These are phyloP conservation scores for Anisognathus igniventris DNA, from an alignment of 2,797 vertebrate species.

Conservation along the genomic window DNA sequence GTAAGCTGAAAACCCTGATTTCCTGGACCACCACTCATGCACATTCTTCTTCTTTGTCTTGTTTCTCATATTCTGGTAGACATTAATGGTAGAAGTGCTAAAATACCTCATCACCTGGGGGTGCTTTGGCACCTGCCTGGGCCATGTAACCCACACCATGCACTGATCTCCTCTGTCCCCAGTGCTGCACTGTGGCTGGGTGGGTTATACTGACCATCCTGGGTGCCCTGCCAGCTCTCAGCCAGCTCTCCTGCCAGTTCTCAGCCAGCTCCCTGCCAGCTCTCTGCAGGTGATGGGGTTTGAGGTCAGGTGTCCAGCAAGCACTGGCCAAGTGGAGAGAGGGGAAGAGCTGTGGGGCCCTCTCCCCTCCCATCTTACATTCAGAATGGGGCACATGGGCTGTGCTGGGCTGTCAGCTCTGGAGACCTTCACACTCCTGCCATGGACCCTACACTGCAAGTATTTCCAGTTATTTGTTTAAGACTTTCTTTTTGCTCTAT, in stretches of 20 bases:
- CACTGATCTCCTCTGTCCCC: neutral
- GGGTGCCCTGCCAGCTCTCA: neutral
- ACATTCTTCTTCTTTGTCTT: neutral
- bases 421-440: neutral
- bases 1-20: neutral
- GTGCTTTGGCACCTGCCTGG: neutral
- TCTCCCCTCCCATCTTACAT: fast-evolving
- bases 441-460: fast-evolving
- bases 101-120: neutral
- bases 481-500: neutral
- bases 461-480: neutral
- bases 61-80: neutral
- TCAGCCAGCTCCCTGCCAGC: neutral
- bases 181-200: neutral
- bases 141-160: neutral
- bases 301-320: neutral
- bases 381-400: neutral
- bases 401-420: neutral
- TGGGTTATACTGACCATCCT: neutral
- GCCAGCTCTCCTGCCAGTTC: neutral
- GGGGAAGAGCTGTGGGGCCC: neutral
- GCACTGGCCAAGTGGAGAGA: fast-evolving
- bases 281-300: neutral
- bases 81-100: neutral
- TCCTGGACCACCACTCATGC: fast-evolving